Conservation (phyloP, 2,888 invertebrate genomes). For the Drosophila algonquin region DNA sequence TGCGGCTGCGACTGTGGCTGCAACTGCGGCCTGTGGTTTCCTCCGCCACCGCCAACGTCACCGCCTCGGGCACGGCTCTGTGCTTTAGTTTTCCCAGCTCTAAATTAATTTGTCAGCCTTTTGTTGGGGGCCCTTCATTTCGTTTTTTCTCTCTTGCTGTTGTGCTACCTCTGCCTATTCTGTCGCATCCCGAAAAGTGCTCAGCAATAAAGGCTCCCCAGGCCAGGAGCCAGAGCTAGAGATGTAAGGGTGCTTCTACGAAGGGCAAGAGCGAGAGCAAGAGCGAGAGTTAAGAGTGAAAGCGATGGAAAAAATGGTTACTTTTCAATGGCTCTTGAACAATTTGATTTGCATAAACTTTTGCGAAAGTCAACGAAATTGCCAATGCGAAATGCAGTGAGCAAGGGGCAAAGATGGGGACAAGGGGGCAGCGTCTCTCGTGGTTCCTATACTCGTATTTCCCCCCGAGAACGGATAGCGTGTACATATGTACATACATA, state of each 20-base stretch:
- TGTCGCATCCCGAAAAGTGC: not conserved
- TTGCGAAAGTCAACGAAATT: conserved; percentile 15
- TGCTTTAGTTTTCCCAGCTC: not conserved
- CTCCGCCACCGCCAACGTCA: not conserved
- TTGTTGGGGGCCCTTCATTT: not conserved
- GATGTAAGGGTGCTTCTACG: not conserved
- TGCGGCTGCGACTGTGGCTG: not conserved
- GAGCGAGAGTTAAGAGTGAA: not conserved
- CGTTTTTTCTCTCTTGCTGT: not conserved
- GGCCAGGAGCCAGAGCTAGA: not conserved
- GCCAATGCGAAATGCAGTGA: conserved; percentile 1
- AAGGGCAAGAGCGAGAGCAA: too few relatives aligned
- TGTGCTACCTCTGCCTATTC: not conserved
- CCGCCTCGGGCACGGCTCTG: not conserved
- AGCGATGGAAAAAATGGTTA: conserved; percentile 25
- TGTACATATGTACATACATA: too few relatives aligned
- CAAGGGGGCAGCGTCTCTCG: not conserved
- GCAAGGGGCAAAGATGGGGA: not conserved
- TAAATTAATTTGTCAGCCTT: conserved; percentile 24
- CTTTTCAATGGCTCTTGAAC: conserved; percentile 52
- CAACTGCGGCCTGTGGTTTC: not conserved
- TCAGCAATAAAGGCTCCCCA: not conserved
- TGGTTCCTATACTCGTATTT: not conserved
- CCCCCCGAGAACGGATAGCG: not conserved
- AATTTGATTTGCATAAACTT: conserved; percentile 53